Evolutionary conservation across 2,113 vertebrate species (phyloP).

Genomic region (Leptosomus discolor): DNA sequence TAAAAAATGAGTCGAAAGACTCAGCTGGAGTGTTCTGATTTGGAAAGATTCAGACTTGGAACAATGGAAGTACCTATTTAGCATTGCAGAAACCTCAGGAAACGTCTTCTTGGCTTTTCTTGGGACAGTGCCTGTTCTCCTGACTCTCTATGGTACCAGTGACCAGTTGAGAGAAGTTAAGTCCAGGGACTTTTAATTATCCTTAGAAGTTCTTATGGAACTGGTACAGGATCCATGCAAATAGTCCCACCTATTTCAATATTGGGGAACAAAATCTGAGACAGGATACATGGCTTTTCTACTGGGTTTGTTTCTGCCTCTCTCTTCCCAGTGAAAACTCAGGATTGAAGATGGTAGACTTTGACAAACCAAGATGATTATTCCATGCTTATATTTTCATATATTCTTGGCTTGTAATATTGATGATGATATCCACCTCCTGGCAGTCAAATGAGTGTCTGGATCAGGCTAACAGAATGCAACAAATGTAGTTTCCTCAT

Average conservation of each 20-base stretch:
- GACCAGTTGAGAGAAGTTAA: not conserved
- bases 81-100: not conserved
- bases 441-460: not conserved
- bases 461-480: not conserved
- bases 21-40: not conserved
- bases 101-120: not conserved
- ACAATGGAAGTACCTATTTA: not conserved
- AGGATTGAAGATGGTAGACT: not conserved
- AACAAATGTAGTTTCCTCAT: not conserved
- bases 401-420: not conserved
- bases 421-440: not conserved
- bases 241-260: not conserved
- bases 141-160: not conserved
- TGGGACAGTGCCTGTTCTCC: rapidly evolving
- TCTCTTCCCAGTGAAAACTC: not conserved
- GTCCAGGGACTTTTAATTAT: not conserved
- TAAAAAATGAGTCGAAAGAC: not conserved
- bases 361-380: not conserved
- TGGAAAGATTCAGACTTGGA: not conserved
- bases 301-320: not conserved
- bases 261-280: not conserved
- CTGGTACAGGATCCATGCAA: not conserved
- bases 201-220: not conserved
- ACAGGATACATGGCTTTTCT: not conserved
- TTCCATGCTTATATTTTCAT: not conserved